These are phyloP conservation scores for Lithobius niger DNA, from an alignment of 1,140 invertebrate species.

Conservation along the genomic window DNA sequence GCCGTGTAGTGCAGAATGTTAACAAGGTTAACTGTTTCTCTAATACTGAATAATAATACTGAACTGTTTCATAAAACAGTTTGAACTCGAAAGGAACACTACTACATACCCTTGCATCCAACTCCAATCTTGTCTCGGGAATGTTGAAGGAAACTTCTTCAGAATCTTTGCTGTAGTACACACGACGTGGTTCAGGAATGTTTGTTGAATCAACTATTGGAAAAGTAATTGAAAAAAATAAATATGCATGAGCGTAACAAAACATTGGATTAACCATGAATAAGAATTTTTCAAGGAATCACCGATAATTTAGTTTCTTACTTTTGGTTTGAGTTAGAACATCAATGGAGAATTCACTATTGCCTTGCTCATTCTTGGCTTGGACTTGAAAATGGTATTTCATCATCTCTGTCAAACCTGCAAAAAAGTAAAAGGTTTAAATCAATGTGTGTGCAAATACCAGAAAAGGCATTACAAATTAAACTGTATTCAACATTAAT, in stretches of 20 bases:
- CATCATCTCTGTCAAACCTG: slow-evolving; percentile 55
- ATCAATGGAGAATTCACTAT: slow-evolving; percentile 70
- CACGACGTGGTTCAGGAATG: background rate
- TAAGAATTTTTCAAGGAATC: background rate
- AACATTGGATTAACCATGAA: too few relatives aligned
- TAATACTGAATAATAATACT: too few relatives aligned
- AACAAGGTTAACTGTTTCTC: too few relatives aligned
- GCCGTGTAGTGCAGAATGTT: too few relatives aligned
- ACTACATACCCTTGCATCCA: background rate
- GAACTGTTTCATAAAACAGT: too few relatives aligned
- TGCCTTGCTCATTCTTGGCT: slow-evolving; percentile 68
- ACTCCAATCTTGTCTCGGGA: background rate
- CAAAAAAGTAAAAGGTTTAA: slow-evolving; percentile 4
- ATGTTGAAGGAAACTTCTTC: background rate
- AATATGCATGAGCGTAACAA: too few relatives aligned
- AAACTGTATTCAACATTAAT: background rate
- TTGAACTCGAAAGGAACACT: too few relatives aligned
- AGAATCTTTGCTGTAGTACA: background rate
- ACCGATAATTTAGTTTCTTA: background rate
- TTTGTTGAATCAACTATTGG: background rate
- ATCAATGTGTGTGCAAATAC: background rate
- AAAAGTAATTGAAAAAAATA: background rate
- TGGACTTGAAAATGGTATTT: slow-evolving; percentile 45
- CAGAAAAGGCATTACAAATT: background rate
- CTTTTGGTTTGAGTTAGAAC: slow-evolving; percentile 53